These are phyloP conservation scores for Zophobas morio DNA, from an alignment of 1,140 invertebrate genomes.

Conservation along the genomic window DNA sequence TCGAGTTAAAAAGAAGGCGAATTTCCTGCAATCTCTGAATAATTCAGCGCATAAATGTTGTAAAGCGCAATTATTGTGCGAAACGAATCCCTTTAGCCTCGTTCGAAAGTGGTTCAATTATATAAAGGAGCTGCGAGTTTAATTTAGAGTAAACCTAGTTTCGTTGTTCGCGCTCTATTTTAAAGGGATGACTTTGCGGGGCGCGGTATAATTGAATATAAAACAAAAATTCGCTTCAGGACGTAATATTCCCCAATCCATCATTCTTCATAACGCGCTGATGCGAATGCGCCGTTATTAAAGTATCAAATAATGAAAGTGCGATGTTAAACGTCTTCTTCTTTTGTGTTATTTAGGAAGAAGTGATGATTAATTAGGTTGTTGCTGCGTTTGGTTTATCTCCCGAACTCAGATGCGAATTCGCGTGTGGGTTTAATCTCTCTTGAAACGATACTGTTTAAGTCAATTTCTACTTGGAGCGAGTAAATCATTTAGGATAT, in stretches of 20 bases:
- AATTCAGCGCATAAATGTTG: not conserved
- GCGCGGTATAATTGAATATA: too few species aligned
- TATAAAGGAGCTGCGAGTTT: too few species aligned
- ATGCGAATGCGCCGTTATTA: too few species aligned
- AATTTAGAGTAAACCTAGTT: too few species aligned
- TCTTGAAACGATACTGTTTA: not conserved
- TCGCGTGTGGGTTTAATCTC: constrained; percentile 6
- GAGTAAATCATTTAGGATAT: constrained; percentile 12
- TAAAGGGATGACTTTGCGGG: too few species aligned
- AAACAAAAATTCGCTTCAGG: too few species aligned
- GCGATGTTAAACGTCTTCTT: not conserved
- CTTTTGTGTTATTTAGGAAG: not conserved
- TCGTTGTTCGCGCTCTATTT: too few species aligned
- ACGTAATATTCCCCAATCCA: too few species aligned
- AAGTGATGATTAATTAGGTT: not conserved
- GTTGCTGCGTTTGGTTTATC: not conserved
- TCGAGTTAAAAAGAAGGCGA: not conserved
- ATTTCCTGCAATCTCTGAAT: not conserved
- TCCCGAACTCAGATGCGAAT: not conserved
- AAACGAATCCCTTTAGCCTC: not conserved
- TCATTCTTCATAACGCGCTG: too few species aligned
- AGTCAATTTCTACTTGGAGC: not conserved
- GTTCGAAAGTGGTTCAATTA: not conserved
- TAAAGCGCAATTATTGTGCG: not conserved
- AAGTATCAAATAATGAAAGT: not conserved